Conservation (phyloP, 2,888 invertebrate species). For the Plagodis pulveraria region DNA sequence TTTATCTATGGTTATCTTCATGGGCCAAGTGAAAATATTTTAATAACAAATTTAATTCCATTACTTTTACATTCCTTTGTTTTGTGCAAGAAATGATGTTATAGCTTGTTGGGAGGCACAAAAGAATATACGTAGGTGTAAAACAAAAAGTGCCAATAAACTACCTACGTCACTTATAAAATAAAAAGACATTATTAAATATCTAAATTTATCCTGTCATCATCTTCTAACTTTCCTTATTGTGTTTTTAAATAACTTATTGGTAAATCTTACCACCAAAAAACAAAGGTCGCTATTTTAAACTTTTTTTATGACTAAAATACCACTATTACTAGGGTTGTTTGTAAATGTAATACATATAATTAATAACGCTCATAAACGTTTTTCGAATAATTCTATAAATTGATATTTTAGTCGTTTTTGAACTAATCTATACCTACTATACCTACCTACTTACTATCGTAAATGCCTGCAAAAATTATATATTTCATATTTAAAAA, state of each 20-base stretch:
- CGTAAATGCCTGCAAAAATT: slow-evolving; percentile 57
- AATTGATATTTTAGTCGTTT: slow-evolving; percentile 56
- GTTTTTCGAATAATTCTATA: slow-evolving; percentile 54
- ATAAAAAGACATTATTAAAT: too few relatives aligned
- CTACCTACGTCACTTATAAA: not conserved
- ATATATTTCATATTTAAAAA: slow-evolving; percentile 55
- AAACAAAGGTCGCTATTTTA: not conserved
- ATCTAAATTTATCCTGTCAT: too few relatives aligned
- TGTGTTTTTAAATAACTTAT: too few relatives aligned
- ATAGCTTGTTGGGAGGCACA: slow-evolving; percentile 17
- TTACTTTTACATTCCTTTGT: not conserved
- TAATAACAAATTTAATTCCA: not conserved
- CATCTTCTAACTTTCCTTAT: too few relatives aligned
- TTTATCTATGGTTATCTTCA: not conserved
- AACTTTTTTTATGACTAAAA: slow-evolving; percentile 1
- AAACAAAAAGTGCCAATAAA: slow-evolving; percentile 29
- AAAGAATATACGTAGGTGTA: slow-evolving; percentile 15
- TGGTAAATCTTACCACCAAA: too few relatives aligned
- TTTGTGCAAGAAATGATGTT: not conserved
- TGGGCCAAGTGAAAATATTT: not conserved
- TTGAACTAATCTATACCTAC: slow-evolving; percentile 56
- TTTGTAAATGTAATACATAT: slow-evolving; percentile 34
- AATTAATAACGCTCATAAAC: slow-evolving; percentile 43
- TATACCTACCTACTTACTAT: slow-evolving; percentile 46
- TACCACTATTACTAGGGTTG: slow-evolving; percentile 8